Percentiles rank a stretch among this genome's conserved stretches.
These are phyloP conservation scores for Calameuta filiformis DNA, from an alignment of 2,888 invertebrate genomes.

Conservation along the genomic window DNA sequence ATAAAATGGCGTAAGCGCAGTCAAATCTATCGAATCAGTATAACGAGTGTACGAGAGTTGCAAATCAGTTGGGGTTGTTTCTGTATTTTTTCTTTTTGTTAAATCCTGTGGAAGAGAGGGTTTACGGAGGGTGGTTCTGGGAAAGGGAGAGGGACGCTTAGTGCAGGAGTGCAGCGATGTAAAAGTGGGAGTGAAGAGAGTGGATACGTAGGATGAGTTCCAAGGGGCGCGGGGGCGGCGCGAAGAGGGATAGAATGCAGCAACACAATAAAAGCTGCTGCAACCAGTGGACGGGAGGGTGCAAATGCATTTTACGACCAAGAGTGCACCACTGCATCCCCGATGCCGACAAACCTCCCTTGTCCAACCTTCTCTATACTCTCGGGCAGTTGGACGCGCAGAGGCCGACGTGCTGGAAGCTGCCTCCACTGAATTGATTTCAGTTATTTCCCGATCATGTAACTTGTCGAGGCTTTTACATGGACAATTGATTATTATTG, in stretches of 20 bases:
- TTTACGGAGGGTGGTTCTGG: conserved; percentile 3
- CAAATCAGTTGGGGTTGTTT: conserved; percentile 55
- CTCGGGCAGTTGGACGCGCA: conserved; percentile 8
- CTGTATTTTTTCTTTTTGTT: conserved; percentile 19
- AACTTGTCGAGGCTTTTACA: conserved; percentile 46
- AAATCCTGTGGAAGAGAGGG: conserved; percentile 17
- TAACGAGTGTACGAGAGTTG: conserved; percentile 59
- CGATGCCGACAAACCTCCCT: conserved; percentile 20
- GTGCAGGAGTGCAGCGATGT: conserved; percentile 12
- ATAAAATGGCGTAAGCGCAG: conserved; percentile 51
- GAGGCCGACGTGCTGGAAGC: conserved; percentile 12
- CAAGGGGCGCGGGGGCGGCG: neutral
- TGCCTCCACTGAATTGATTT: conserved; percentile 47
- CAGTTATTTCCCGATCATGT: conserved; percentile 49
- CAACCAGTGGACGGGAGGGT: conserved; percentile 24
- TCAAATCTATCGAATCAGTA: conserved; percentile 64
- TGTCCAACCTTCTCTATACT: conserved; percentile 29
- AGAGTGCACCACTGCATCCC: conserved; percentile 29
- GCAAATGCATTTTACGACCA: conserved; percentile 58
- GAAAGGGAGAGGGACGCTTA: conserved; percentile 17
- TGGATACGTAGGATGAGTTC: conserved; percentile 8
- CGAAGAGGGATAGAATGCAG: conserved; percentile 22
- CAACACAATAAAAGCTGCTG: conserved; percentile 49
- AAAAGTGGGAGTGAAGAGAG: conserved; percentile 21
- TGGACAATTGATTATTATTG: conserved; percentile 53